phyloP scores from a whole-genome alignment of 2,113 vertebrate species.

The Megaceryle torquata region DNA sequence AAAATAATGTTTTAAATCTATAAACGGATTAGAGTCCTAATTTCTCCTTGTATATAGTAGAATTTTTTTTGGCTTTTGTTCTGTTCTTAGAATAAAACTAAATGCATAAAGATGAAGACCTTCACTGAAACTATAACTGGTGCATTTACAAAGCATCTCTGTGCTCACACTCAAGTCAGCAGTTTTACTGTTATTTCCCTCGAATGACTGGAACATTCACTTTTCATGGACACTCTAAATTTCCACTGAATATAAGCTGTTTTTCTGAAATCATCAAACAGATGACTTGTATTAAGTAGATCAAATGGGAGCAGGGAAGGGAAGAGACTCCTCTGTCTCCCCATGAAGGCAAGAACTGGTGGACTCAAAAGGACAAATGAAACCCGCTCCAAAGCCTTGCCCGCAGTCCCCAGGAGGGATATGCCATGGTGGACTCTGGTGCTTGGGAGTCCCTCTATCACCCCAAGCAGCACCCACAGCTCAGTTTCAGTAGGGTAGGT shows the following conservation, averaged over 20 bases:
- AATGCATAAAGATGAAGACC: not conserved
- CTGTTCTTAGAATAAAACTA: not conserved
- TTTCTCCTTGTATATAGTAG: constrained; percentile 47
- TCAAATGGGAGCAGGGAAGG: not conserved
- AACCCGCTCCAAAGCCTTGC: not conserved
- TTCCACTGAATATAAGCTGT: not conserved
- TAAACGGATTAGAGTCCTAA: constrained; percentile 60
- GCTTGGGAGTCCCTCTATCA: not conserved
- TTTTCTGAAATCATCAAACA: not conserved
- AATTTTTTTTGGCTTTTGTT: not conserved
- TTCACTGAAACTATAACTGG: not conserved
- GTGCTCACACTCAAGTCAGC: not conserved
- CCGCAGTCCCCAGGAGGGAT: not conserved
- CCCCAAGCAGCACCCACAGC: not conserved
- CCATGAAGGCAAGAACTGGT: not conserved
- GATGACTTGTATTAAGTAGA: not conserved
- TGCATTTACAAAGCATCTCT: not conserved
- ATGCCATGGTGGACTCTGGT: not conserved
- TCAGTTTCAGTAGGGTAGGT: not conserved
- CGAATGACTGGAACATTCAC: not conserved
- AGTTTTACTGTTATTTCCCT: not conserved
- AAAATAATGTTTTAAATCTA: constrained; percentile 58
- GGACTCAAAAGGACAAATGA: not conserved
- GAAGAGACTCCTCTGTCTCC: not conserved
- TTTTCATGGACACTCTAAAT: not conserved